Base-by-base conservation (phyloP, 2,797 vertebrate species). In the Sebastes iracundus region DNA sequence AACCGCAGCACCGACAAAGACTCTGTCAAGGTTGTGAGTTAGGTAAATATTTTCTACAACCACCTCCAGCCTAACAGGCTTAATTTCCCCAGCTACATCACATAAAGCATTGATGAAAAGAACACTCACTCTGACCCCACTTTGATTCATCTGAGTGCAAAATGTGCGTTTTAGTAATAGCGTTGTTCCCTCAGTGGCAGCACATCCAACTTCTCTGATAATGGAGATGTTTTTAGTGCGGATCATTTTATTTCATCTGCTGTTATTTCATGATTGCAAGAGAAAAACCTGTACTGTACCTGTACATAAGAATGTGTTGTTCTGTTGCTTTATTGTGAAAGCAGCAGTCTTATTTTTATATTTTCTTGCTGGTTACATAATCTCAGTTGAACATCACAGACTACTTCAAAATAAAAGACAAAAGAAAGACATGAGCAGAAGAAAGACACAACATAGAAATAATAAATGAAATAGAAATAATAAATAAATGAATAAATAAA, bases 1-100 rank as follows among this genome's bases (percentile, higher is more conserved):
- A 85, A 88, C 82, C 38, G 58, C 28, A 12, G 55, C 59, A 42
- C 30, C 6, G 3, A 30, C n/a, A 58, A 22, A 18, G 20, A 65
- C 20, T 7, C 46, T 27, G 60, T 70, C 81, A 82, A 86, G 67
- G 77, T 66, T 62, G 28, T 49, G 18, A 28, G 32, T 83, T 74
- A 81, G 4, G 23, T 58, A 49, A 46, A 12, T 16, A 42, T 89
- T 77, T 80, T 61, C 62, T 33, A 12, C 42, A 61, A 42, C 64
- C 25, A 65, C 35, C 22, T 58, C 55, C n/a, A 38, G 69, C 18
- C n/a, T 64, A 33, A 71, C 27, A 22, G 20, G 3, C 18, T 14
- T 42, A 5, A 74, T 62, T 63, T 70, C 60, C 11, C 2, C 52
- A 46, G 33, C 49, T 49, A 55, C 33, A n/a, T 33, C 33, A 58